phyloP scores from a whole-genome alignment of 1,140 invertebrate species.

The Vanessa atalanta region DNA sequence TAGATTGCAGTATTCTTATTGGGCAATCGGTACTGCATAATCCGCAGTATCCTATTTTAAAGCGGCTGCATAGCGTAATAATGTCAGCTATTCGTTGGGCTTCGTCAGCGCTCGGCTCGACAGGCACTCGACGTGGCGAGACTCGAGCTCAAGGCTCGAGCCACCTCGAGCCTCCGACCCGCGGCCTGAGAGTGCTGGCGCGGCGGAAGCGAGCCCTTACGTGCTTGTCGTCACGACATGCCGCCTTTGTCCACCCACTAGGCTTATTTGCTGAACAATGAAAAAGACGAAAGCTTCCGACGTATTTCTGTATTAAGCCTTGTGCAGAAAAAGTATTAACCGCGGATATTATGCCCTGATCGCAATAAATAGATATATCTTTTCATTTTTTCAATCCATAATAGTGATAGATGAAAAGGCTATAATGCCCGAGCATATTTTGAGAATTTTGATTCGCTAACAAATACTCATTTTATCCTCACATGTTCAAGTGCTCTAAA shows the following conservation, averaged over 20 bases:
- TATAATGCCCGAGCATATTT: slow-evolving; percentile 57
- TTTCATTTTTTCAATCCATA: slow-evolving; percentile 62
- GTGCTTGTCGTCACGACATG: slow-evolving; percentile 70
- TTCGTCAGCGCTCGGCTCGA: slow-evolving; percentile 73
- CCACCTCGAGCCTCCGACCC: slow-evolving; percentile 52
- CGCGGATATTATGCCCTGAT: slow-evolving; percentile 54
- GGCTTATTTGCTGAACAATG: slow-evolving; percentile 79
- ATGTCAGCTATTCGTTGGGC: slow-evolving; percentile 72
- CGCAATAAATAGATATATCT: slow-evolving; percentile 47
- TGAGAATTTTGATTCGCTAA: slow-evolving; percentile 67
- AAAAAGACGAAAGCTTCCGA: slow-evolving; percentile 70
- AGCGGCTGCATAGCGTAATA: slow-evolving; percentile 62
- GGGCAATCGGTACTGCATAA: slow-evolving; percentile 39
- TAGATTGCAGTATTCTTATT: slow-evolving; percentile 4
- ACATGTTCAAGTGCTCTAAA: slow-evolving; percentile 66
- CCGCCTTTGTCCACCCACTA: slow-evolving; percentile 78
- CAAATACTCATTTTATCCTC: slow-evolving; percentile 65
- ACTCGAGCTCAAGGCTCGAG: slow-evolving; percentile 53
- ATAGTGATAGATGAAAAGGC: slow-evolving; percentile 72
- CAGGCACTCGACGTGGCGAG: slow-evolving; percentile 57
- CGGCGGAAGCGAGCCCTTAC: slow-evolving; percentile 77
- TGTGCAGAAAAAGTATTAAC: slow-evolving; percentile 50
- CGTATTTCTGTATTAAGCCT: slow-evolving; percentile 61
- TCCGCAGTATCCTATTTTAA: slow-evolving; percentile 61
- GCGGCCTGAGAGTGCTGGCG: slow-evolving; percentile 69